Evolutionary conservation across 2,888 invertebrate species (phyloP).

Genomic region (Thereva nobilitata): DNA sequence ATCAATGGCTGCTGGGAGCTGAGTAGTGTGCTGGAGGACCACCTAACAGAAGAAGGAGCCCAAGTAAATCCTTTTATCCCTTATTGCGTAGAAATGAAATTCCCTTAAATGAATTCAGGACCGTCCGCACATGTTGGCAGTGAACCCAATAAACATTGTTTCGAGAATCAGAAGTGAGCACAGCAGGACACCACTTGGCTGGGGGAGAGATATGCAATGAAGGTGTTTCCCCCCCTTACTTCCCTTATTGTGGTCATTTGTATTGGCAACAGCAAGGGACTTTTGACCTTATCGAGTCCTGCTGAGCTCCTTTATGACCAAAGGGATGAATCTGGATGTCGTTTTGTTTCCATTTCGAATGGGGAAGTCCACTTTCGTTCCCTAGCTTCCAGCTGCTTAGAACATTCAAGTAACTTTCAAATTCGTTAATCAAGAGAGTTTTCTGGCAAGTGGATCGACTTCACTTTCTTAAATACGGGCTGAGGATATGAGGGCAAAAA

Average conservation of each 20-base stretch:
- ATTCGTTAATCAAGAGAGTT: no score
- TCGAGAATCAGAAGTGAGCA: slow-evolving; percentile 13
- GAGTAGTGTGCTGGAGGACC: background rate
- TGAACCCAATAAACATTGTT: slow-evolving; percentile 28
- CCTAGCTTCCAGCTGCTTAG: no score
- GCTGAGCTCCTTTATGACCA: slow-evolving; percentile 20
- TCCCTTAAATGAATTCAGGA: slow-evolving; percentile 30
- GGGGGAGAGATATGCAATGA: slow-evolving; percentile 15
- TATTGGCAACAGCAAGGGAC: slow-evolving; percentile 19
- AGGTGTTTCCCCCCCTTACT: background rate
- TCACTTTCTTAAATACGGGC: no score
- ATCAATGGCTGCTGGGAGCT: slow-evolving; percentile 1
- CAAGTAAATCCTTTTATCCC: slow-evolving; percentile 33
- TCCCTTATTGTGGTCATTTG: slow-evolving; percentile 30
- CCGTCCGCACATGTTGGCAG: slow-evolving; percentile 19
- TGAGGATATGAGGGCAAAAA: no score
- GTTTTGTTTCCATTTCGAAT: slow-evolving; percentile 16
- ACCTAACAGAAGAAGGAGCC: slow-evolving; percentile 8
- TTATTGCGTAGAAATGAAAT: slow-evolving; percentile 31
- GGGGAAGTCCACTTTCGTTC: slow-evolving; percentile 10
- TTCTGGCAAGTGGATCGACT: no score
- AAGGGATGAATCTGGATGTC: slow-evolving; percentile 11
- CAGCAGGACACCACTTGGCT: slow-evolving; percentile 28
- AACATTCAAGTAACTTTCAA: no score
- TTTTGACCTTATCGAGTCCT: slow-evolving; percentile 16